A percentile compares a stretch with the other conserved stretches of the same genome.
Evolutionary conservation across 2,113 vertebrate species (phyloP).

Genomic region (Zootoca vivipara): DNA sequence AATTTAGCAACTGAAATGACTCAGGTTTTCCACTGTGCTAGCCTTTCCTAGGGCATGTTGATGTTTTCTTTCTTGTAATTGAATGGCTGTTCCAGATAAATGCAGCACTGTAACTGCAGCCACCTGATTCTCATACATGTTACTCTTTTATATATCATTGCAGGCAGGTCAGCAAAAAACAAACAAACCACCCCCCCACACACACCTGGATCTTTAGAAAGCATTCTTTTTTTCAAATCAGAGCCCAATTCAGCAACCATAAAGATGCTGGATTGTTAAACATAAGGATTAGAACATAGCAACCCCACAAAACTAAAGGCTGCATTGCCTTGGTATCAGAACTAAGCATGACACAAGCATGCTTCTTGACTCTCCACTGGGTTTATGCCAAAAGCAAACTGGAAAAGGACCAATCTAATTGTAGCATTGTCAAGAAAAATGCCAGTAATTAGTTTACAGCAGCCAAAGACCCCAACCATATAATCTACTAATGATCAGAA

Average conservation of each 20-base stretch:
- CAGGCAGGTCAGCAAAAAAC: not conserved
- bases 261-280: not conserved
- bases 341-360: not conserved
- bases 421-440: not conserved
- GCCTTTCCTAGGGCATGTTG: not conserved
- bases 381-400: not conserved
- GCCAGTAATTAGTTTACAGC: not conserved
- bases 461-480: not conserved
- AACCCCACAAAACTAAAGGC: not conserved
- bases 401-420: not conserved
- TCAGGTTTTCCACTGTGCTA: not conserved
- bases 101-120: not conserved
- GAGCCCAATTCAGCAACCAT: not conserved
- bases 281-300: too few species aligned
- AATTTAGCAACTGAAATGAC: not conserved
- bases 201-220: not conserved
- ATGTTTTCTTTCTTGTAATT: not conserved
- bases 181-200: too few species aligned
- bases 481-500: not conserved
- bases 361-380: not conserved
- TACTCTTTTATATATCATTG: not conserved
- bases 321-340: not conserved
- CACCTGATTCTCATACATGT: not conserved
- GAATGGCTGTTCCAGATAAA: not conserved
- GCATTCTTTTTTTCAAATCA: not conserved